These are phyloP conservation scores for Myrmophylax atrothorax DNA, from an alignment of 2,113 vertebrate species.

Conservation along the genomic window DNA sequence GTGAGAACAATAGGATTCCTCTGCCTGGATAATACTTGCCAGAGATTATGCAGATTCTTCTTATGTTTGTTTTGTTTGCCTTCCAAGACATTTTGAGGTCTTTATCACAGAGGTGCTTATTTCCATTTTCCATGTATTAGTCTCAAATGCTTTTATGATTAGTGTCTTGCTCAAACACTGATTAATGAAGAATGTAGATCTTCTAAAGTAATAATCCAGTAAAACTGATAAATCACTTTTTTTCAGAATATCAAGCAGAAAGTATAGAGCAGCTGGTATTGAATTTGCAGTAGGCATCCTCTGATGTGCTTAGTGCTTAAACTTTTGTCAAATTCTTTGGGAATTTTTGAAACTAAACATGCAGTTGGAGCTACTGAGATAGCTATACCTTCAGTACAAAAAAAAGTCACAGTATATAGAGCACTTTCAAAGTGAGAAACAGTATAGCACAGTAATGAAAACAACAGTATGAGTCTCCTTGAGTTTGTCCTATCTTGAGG, in stretches of 20 bases:
- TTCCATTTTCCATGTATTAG: slow-evolving; percentile 35
- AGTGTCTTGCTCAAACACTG: not conserved
- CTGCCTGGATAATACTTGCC: not conserved
- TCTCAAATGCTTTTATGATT: slow-evolving; percentile 9
- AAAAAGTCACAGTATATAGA: not conserved
- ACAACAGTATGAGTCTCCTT: not conserved
- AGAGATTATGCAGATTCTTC: slow-evolving; percentile 19
- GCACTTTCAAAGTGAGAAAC: not conserved
- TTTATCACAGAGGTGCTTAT: not conserved
- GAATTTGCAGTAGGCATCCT: not conserved
- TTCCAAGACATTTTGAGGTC: slow-evolving; percentile 7
- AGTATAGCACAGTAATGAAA: not conserved
- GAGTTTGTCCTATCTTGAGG: not conserved
- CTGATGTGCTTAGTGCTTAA: not conserved
- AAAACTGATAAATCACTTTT: slow-evolving; percentile 34
- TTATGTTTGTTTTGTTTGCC: slow-evolving; percentile 17
- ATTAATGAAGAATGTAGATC: slow-evolving; percentile 37
- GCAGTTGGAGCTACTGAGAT: not conserved
- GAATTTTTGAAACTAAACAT: not conserved
- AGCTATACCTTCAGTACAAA: not conserved
- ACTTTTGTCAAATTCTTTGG: not conserved
- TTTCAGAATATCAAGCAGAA: slow-evolving; percentile 36
- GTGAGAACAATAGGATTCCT: not conserved
- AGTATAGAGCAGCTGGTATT: not conserved
- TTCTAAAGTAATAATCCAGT: slow-evolving; percentile 5